These are phyloP conservation scores for Meloidogyne exigua DNA, from an alignment of 1,140 invertebrate species.

Conservation along the genomic window DNA sequence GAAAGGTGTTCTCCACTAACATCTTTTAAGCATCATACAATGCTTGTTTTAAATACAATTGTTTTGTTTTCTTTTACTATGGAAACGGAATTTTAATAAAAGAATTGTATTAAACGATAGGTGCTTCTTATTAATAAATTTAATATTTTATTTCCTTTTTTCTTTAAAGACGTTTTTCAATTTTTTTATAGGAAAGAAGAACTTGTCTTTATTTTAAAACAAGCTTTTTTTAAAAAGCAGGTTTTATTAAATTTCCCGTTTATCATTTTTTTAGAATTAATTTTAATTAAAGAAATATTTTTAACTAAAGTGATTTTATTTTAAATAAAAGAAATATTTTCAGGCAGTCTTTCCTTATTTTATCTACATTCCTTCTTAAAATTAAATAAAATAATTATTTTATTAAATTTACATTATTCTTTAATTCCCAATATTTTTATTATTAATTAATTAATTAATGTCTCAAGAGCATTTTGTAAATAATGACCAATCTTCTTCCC, in stretches of 20 bases:
- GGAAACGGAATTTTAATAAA: background rate
- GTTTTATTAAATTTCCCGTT: no score
- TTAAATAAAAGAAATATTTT: no score
- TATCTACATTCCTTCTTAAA: background rate
- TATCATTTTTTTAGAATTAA: no score
- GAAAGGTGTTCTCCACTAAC: background rate
- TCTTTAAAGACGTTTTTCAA: background rate
- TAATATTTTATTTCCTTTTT: background rate
- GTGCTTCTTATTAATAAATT: background rate
- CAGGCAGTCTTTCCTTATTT: background rate
- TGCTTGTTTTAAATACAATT: background rate
- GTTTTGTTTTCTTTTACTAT: background rate
- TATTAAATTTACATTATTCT: background rate
- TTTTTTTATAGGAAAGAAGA: background rate
- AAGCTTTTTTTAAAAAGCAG: no score
- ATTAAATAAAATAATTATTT: background rate
- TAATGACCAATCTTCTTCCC: background rate
- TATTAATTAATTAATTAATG: background rate
- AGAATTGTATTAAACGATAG: background rate
- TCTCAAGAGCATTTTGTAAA: background rate
- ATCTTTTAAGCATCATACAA: background rate
- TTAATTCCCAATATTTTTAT: background rate
- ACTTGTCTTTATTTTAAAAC: background rate
- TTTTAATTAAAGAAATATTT: no score
- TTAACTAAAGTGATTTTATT: no score